Evolutionary conservation across 92 coral and sea anemone species (phyloP), one percentile per base, ranked within the genome.

Genomic region (Phenganax stokvisi): DNA sequence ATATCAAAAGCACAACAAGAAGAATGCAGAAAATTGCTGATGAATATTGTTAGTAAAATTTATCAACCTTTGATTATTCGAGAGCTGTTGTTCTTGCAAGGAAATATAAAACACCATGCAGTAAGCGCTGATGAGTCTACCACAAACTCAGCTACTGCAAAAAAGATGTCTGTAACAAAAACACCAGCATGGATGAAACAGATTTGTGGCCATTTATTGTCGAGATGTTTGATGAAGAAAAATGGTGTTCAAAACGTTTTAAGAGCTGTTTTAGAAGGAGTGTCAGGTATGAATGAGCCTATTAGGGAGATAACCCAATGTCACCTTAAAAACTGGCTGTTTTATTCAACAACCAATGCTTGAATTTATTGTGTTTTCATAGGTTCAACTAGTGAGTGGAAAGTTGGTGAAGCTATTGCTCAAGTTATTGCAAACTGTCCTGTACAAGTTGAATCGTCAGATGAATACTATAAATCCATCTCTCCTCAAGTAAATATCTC

Each of bases 361-460:
- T 20, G 20, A 69, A 51, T 69, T 69, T 20, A 59, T 59, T 59
- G 30, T 65, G 27, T 56, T 25, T 0, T 75, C 12, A 6, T 10
- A 75, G 80, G 81, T 44, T 12, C 72, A 10, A 13, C 81, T 6
- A 62, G 67, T 71, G 94, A 94, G 67, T 94, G 98, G 98, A 87
- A 87, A 65, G 89, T 85, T 56, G 92, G 97, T 72, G 90, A 94
- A 60, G 89, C 89, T 61, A 84, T 92, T 80, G 97, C 98, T 31
- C 88, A 87, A 83, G 83, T 94, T 78, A 87, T 94, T 59, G 94
- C 98, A n/a, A 90, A 90, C 87, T 89, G 97, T 83, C 98, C 98
- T 60, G 84, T 90, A 75, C 93, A 94, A 80, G 97, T 92, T 53
- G 77, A 67, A 6, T 91, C 97, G 44, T 86, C 86, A 17, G 93